Percentiles rank a stretch among this genome's conserved stretches.
phyloP scores from a whole-genome alignment of 2,113 vertebrate species.

The Gambusia holbrooki region DNA sequence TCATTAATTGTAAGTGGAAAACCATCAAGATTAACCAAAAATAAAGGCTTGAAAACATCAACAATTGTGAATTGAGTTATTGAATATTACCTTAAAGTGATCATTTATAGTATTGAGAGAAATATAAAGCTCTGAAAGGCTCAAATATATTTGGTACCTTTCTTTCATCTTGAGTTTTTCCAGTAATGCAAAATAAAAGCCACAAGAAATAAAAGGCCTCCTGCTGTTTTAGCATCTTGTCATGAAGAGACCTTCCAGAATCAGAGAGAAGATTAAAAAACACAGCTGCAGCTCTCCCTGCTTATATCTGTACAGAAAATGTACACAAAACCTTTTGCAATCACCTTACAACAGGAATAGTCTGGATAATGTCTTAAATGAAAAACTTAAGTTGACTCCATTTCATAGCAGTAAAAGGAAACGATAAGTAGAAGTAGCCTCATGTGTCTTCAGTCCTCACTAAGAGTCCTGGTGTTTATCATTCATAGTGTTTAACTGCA shows the following conservation, averaged over 20 bases:
- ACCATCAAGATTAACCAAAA: too few relatives aligned
- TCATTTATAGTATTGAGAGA: not conserved
- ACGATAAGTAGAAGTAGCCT: not conserved
- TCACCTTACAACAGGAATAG: slow-evolving; percentile 2
- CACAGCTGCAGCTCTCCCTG: slow-evolving; percentile 22
- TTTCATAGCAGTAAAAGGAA: slow-evolving; percentile 9
- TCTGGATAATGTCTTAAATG: slow-evolving; percentile 48
- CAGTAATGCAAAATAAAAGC: not conserved
- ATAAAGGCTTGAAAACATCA: not conserved
- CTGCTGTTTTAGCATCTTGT: slow-evolving; percentile 37
- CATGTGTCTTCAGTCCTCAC: not conserved
- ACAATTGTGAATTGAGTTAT: too few relatives aligned
- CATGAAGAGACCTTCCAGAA: slow-evolving; percentile 58
- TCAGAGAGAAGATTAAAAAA: slow-evolving; percentile 43
- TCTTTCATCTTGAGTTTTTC: not conserved
- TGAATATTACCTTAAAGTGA: not conserved
- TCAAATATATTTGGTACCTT: not conserved
- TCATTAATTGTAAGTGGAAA: too few relatives aligned
- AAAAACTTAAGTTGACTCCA: slow-evolving; percentile 8
- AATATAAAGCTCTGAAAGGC: not conserved
- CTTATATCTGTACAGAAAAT: slow-evolving; percentile 44
- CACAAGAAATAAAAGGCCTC: not conserved
- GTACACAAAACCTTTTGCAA: slow-evolving; percentile 33
- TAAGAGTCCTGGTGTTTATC: slow-evolving; percentile 28
- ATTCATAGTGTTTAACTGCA: slow-evolving; percentile 45